phyloP scores from a whole-genome alignment of 2,888 invertebrate species.

The Zygaena filipendulae region DNA sequence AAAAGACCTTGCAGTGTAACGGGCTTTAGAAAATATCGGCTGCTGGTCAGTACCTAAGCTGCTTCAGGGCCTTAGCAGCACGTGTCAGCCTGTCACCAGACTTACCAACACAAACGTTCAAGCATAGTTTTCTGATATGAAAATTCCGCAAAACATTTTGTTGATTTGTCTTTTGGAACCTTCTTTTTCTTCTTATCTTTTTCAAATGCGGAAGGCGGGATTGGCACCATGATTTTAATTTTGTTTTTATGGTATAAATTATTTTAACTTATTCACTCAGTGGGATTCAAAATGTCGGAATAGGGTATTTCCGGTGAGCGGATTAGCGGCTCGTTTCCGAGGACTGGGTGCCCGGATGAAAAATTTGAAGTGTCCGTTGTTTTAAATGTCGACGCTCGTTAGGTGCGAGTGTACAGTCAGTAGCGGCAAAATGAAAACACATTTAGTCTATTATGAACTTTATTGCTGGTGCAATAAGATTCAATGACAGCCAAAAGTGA shows the following conservation, averaged over 20 bases:
- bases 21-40: conserved; percentile 99
- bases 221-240: conserved; percentile 32
- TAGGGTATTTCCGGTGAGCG: too few species aligned
- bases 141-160: conserved; percentile 97
- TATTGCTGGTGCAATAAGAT: too few species aligned
- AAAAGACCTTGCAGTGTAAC: conserved; percentile 98
- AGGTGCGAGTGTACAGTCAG: neutral
- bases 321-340: conserved; percentile 40
- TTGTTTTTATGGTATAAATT: too few species aligned
- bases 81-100: conserved; percentile 97
- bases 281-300: too few species aligned
- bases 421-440: neutral
- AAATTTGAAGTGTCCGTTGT: conserved; percentile 62
- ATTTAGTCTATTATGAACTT: too few species aligned
- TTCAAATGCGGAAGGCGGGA: conserved; percentile 47
- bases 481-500: too few species aligned
- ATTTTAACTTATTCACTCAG: too few species aligned
- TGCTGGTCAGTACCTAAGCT: conserved; percentile 96
- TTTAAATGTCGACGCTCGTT: conserved; percentile 27
- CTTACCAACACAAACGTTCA: conserved; percentile 99
- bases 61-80: conserved; percentile 98
- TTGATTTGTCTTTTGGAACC: conserved; percentile 80
- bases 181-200: conserved; percentile 64
- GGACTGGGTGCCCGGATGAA: conserved; percentile 39
- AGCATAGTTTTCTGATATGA: conserved; percentile 95